A percentile compares a stretch with the other conserved stretches of the same genome.
Evolutionary conservation across 2,797 vertebrate species (phyloP).

Genomic region (Artibeus jamaicensis): DNA sequence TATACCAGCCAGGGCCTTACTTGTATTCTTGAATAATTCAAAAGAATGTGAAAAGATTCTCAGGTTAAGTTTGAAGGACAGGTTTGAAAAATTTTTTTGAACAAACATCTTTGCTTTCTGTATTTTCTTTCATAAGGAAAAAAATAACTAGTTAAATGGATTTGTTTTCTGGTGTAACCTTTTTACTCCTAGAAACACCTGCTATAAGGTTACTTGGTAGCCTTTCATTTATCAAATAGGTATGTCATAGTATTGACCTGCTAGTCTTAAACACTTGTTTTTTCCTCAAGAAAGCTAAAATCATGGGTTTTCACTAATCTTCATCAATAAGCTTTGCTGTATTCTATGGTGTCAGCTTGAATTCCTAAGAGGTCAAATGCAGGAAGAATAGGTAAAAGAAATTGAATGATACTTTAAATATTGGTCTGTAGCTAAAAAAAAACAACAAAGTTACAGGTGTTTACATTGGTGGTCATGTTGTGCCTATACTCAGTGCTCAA

Average conservation of each 20-base stretch:
- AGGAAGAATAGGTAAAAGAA: background rate
- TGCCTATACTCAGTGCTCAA: background rate
- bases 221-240: background rate
- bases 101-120: background rate
- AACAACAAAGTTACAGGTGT: background rate
- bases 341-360: background rate
- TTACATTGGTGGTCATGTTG: background rate
- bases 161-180: constrained; percentile 8
- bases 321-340: background rate
- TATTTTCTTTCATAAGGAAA: background rate
- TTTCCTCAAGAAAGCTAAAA: background rate
- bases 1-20: no score
- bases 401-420: background rate
- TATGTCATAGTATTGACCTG: background rate
- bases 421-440: background rate
- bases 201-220: background rate
- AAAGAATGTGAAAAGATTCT: constrained; percentile 24
- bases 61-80: background rate
- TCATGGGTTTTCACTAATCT: background rate
- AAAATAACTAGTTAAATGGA: background rate
- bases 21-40: background rate
- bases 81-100: constrained; percentile 7
- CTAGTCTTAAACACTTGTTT: background rate
- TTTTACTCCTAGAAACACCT: background rate
- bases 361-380: background rate